These are phyloP conservation scores for Hylaeus anthracinus DNA, from an alignment of 1,140 invertebrate species.

Conservation along the genomic window DNA sequence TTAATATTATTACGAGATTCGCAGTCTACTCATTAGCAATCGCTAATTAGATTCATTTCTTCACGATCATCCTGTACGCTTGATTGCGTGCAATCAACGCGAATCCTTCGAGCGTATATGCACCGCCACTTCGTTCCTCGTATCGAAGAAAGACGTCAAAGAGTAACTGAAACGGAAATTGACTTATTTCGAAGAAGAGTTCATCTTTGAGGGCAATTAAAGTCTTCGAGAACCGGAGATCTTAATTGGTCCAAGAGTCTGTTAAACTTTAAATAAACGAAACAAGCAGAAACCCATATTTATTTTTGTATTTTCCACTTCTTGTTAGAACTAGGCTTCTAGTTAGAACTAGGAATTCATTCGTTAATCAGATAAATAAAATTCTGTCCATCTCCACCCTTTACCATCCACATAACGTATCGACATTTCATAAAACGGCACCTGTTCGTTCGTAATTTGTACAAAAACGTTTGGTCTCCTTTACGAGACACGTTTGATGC, in stretches of 20 bases:
- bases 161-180: not conserved
- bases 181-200: not conserved
- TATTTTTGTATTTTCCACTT: not conserved
- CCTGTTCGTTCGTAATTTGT: not conserved
- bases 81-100: not conserved
- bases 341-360: not conserved
- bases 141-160: not conserved
- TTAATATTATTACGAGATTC: too few species aligned
- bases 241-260: too few species aligned
- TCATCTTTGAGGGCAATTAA: not conserved
- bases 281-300: not conserved
- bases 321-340: not conserved
- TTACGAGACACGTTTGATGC: not conserved
- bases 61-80: not conserved
- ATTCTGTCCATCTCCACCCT: too few species aligned
- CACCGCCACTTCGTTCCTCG: not conserved
- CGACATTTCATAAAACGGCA: not conserved
- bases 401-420: too few species aligned
- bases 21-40: not conserved
- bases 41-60: not conserved
- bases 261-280: not conserved
- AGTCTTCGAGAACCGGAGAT: not conserved
- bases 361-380: too few species aligned
- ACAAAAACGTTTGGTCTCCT: not conserved
- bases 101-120: not conserved